phyloP scores from a whole-genome alignment of 2,888 invertebrate genomes.

The Drosophila heteroneura region DNA sequence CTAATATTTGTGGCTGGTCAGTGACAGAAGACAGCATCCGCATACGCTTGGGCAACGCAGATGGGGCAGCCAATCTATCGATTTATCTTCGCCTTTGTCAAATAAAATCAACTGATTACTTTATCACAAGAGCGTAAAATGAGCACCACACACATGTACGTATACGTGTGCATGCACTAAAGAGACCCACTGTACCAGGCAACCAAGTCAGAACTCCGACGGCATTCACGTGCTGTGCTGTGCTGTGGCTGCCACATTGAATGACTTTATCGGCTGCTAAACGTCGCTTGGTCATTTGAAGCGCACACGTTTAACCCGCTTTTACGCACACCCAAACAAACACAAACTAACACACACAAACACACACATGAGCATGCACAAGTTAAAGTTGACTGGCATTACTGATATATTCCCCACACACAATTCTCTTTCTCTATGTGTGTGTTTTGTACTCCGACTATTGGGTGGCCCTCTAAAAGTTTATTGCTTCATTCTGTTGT shows the following conservation, averaged over 20 bases:
- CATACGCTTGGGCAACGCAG: conserved; percentile 4
- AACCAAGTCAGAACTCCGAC: conserved; percentile 23
- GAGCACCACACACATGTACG: conserved; percentile 47
- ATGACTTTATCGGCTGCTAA: conserved; percentile 81
- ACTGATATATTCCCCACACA: conserved; percentile 55
- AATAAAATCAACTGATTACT: conserved; percentile 80
- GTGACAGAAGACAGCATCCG: conserved; percentile 42
- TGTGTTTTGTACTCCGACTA: conserved; percentile 24
- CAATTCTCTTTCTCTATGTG: not conserved
- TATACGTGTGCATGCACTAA: conserved; percentile 11
- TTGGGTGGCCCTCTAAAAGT: conserved; percentile 74
- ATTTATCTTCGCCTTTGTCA: conserved; percentile 73
- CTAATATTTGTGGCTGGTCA: conserved; percentile 58
- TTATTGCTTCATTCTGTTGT: conserved; percentile 79
- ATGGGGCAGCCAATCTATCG: conserved; percentile 55
- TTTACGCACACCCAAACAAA: conserved; percentile 59
- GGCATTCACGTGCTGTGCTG: conserved; percentile 69
- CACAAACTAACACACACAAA: conserved; percentile 20
- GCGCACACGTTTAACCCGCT: conserved; percentile 80
- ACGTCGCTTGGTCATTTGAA: conserved; percentile 79
- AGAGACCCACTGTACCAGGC: conserved; percentile 1
- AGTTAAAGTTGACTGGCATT: conserved; percentile 52
- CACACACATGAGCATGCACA: conserved; percentile 13
- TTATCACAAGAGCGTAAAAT: conserved; percentile 78
- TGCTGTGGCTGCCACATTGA: conserved; percentile 64